phyloP scores from a whole-genome alignment of 1,140 invertebrate genomes.

The Hesperophylax magnus region DNA sequence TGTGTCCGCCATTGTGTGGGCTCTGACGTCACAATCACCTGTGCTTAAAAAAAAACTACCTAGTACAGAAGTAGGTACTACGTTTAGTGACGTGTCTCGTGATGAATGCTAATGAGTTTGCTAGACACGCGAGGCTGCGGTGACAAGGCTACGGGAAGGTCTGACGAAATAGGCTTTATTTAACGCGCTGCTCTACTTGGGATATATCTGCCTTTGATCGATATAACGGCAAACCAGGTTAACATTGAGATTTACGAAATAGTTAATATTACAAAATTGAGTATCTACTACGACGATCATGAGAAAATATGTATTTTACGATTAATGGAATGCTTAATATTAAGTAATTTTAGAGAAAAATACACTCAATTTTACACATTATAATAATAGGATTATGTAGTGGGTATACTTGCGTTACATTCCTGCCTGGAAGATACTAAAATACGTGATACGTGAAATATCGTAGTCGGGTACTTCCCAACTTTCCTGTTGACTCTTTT shows the following conservation, averaged over 20 bases:
- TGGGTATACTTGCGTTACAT: no score
- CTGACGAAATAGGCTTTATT: neutral
- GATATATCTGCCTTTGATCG: neutral
- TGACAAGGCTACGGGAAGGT: neutral
- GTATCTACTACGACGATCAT: no score
- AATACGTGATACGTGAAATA: no score
- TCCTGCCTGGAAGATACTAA: no score
- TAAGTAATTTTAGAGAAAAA: no score
- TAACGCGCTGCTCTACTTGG: neutral
- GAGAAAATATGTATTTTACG: no score
- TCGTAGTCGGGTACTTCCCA: no score
- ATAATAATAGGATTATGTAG: no score
- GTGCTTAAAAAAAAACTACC: neutral
- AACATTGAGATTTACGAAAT: neutral
- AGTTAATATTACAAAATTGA: neutral
- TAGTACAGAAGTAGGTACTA: neutral
- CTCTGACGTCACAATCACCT: constrained; percentile 16
- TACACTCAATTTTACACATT: no score
- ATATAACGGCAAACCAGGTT: neutral
- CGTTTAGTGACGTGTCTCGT: constrained; percentile 4
- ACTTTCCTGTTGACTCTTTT: no score
- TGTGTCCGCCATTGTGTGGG: neutral
- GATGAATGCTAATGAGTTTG: constrained; percentile 27
- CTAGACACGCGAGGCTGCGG: neutral
- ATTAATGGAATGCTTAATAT: no score